These are phyloP conservation scores for Bovichtus diacanthus DNA, from an alignment of 2,797 vertebrate genomes.

Conservation along the genomic window DNA sequence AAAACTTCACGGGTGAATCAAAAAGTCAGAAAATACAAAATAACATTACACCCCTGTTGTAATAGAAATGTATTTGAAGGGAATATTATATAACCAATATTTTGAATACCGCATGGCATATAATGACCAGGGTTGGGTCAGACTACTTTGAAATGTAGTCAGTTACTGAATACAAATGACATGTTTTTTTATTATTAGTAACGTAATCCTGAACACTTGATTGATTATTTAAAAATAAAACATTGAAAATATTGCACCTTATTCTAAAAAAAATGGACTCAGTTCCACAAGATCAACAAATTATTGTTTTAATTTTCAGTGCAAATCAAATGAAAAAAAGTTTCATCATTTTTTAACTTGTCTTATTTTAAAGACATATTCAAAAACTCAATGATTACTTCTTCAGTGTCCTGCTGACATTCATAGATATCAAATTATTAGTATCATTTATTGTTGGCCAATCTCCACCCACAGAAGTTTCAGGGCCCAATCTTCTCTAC, in stretches of 20 bases:
- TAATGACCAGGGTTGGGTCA: background rate
- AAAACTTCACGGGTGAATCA: background rate
- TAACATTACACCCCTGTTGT: background rate
- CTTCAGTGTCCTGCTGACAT: background rate
- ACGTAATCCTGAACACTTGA: too few relatives aligned
- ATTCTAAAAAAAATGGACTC: too few relatives aligned
- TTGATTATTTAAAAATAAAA: too few relatives aligned
- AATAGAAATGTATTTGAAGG: background rate
- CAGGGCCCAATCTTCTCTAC: background rate
- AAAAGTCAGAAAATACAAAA: background rate
- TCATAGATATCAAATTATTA: constrained; percentile 21
- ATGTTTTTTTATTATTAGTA: too few relatives aligned
- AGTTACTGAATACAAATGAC: too few relatives aligned
- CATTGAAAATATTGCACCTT: too few relatives aligned
- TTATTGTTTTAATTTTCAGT: too few relatives aligned
- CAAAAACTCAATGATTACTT: constrained; percentile 5
- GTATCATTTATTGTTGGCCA: constrained; percentile 7
- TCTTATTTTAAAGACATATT: too few relatives aligned
- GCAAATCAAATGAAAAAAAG: too few relatives aligned
- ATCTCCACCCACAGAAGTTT: background rate
- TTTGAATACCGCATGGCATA: background rate
- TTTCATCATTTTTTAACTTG: too few relatives aligned
- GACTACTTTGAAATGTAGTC: too few relatives aligned
- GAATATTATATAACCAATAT: background rate
- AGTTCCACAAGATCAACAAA: too few relatives aligned